Conservation (phyloP, 2,888 invertebrate genomes). For the Tetragonula carbonaria region DNA sequence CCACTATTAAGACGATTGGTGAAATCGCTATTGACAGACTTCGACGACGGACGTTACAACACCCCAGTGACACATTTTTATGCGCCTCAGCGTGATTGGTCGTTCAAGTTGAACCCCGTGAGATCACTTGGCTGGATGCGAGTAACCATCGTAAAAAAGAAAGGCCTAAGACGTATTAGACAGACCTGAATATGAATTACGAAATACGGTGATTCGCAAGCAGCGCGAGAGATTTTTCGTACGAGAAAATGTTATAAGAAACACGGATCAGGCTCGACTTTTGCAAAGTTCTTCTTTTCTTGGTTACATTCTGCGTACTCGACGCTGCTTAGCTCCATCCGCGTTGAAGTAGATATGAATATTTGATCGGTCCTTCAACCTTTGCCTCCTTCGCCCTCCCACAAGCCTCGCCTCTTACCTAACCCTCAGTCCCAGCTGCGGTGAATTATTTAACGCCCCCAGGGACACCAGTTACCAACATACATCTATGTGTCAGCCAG, state of each 20-base stretch:
- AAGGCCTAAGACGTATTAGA: neutral
- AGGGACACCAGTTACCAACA: conserved; percentile 78
- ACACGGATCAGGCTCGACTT: conserved; percentile 12
- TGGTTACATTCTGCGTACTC: conserved; percentile 53
- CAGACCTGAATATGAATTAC: conserved; percentile 27
- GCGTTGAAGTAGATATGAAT: conserved; percentile 82
- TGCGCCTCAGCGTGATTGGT: conserved; percentile 74
- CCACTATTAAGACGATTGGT: conserved; percentile 36
- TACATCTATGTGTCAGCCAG: conserved; percentile 75
- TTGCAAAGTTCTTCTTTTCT: conserved; percentile 39
- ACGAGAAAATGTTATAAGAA: conserved; percentile 1
- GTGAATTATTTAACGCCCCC: conserved; percentile 83
- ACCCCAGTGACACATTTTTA: conserved; percentile 80
- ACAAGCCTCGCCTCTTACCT: conserved; percentile 75
- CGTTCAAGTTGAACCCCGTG: conserved; percentile 73
- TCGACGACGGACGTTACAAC: conserved; percentile 73
- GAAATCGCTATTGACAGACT: conserved; percentile 68
- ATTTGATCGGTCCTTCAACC: conserved; percentile 83
- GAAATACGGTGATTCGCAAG: conserved; percentile 15
- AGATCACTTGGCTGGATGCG: conserved; percentile 81
- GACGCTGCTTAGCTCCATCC: conserved; percentile 72
- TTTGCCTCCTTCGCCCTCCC: conserved; percentile 71
- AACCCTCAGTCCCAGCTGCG: conserved; percentile 79
- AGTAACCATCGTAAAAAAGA: conserved; percentile 63
- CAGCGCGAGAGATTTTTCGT: conserved; percentile 18